Percentiles rank a stretch among this genome's conserved stretches.
Conservation (phyloP, 2,113 vertebrate genomes). For the Catharus minimus region DNA sequence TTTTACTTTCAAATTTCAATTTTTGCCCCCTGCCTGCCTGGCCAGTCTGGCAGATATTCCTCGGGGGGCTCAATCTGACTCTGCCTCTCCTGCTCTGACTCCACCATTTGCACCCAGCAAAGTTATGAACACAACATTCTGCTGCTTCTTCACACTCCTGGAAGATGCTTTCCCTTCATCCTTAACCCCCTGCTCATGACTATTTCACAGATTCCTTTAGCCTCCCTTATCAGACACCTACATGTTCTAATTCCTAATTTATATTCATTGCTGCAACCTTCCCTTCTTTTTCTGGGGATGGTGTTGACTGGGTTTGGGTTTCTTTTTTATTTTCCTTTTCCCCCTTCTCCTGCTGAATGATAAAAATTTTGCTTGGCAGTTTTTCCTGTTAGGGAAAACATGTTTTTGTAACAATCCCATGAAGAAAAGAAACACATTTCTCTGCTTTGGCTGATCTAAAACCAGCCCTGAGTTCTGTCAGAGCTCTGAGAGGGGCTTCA, state of each 20-base stretch:
- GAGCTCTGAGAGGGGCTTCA: too few relatives aligned
- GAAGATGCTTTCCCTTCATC: neutral
- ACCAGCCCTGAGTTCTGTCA: neutral
- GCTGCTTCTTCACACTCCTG: neutral
- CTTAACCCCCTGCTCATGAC: neutral
- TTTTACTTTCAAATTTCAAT: fast-evolving
- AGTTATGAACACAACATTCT: neutral
- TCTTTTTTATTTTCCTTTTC: neutral
- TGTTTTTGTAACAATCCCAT: neutral
- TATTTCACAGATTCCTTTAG: neutral
- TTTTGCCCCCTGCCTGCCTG: neutral
- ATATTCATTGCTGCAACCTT: constrained; percentile 19
- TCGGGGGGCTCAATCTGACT: neutral
- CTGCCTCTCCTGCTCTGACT: neutral
- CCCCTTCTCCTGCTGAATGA: neutral
- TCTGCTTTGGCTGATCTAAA: neutral
- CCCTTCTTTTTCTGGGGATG: constrained; percentile 1
- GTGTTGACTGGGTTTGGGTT: neutral
- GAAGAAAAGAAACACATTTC: neutral
- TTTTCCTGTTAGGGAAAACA: neutral
- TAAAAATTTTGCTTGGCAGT: neutral
- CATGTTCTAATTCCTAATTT: neutral
- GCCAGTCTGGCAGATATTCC: neutral
- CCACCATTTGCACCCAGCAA: neutral
- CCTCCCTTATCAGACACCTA: constrained; percentile 36